Percentiles rank a stretch among this genome's conserved stretches.
phyloP scores from a whole-genome alignment of 2,113 vertebrate genomes.

The Pogonocichla stellata region DNA sequence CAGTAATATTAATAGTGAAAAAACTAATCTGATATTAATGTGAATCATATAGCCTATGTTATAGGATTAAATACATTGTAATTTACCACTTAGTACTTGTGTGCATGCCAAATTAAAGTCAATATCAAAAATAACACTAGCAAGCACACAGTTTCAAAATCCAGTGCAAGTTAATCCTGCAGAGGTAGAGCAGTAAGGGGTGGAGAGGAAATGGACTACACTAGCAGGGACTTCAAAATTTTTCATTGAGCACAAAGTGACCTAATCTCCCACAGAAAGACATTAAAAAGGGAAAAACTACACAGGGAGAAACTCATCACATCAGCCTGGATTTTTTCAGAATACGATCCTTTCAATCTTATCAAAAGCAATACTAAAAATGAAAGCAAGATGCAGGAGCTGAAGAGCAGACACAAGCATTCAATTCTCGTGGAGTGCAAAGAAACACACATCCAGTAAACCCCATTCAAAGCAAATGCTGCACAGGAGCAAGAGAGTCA shows the following conservation, averaged over 20 bases:
- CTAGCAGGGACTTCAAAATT: background rate
- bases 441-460: background rate
- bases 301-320: background rate
- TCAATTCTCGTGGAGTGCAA: background rate
- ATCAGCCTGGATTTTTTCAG: background rate
- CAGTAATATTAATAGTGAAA: background rate
- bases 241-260: background rate
- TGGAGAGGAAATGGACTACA: background rate
- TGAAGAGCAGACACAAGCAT: background rate
- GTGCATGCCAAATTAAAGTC: background rate
- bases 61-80: background rate
- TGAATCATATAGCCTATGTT: background rate
- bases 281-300: background rate
- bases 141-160: background rate
- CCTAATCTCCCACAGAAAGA: background rate
- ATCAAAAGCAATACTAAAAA: background rate
- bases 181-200: background rate
- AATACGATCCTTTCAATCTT: background rate
- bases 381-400: background rate
- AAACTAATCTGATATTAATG: background rate
- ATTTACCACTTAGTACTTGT: background rate
- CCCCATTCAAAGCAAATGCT: background rate
- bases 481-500: background rate
- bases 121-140: background rate
- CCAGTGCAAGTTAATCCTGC: background rate